Conservation (phyloP, 35 echinoderm and acorn worm species). For the Lytechinus variegatus region DNA sequence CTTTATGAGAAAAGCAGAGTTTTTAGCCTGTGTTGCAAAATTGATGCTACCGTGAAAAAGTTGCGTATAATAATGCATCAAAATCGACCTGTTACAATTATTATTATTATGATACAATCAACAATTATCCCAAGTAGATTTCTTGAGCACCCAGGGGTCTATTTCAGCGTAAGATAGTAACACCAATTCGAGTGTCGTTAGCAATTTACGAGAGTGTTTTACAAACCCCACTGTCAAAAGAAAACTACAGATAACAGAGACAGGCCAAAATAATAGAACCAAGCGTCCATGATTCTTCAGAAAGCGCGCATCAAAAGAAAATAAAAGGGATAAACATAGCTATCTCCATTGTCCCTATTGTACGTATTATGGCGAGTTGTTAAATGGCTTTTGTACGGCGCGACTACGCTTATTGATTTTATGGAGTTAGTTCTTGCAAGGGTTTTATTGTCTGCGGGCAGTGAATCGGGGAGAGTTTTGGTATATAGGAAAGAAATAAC, state of each 20-base stretch:
- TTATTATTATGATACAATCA: too few species aligned
- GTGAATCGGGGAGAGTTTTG: not conserved
- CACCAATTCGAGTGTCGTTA: not conserved
- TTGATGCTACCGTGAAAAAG: too few species aligned
- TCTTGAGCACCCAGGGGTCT: not conserved
- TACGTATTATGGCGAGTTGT: not conserved
- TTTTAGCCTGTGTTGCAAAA: too few species aligned
- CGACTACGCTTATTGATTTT: not conserved
- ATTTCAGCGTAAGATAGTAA: not conserved
- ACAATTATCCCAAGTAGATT: too few species aligned
- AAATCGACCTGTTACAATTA: too few species aligned
- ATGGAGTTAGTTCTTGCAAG: not conserved
- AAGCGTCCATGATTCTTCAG: not conserved
- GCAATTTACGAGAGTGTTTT: not conserved
- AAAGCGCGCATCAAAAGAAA: not conserved
- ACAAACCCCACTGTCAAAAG: not conserved
- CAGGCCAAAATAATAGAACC: not conserved
- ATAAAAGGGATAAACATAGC: not conserved
- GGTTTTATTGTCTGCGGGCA: not conserved
- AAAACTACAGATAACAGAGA: not conserved
- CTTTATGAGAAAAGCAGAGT: too few species aligned
- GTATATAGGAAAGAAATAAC: not conserved
- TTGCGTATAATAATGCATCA: too few species aligned
- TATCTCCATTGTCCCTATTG: not conserved
- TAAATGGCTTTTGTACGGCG: not conserved